Evolutionary conservation across 2,888 invertebrate species (phyloP).

Genomic region (Caenorhabditis zanzibari): DNA sequence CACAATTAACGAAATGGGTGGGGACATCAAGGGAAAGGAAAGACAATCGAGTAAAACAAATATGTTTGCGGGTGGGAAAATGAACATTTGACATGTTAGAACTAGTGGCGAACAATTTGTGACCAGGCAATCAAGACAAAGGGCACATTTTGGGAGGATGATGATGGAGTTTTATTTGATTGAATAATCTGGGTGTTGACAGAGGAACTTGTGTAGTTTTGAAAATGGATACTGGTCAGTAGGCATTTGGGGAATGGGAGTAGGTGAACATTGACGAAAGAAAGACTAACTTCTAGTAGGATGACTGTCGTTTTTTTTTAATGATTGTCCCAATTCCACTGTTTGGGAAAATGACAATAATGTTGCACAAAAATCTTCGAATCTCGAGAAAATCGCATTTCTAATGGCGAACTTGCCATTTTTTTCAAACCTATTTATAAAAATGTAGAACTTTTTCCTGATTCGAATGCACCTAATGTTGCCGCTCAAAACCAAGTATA

Average conservation of each 20-base stretch:
- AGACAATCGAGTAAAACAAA: constrained; percentile 63
- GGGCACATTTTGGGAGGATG: constrained; percentile 3
- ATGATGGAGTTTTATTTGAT: constrained; percentile 2
- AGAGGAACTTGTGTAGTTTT: neutral
- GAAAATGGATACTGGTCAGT: neutral
- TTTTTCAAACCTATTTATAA: no score
- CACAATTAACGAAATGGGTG: constrained; percentile 61
- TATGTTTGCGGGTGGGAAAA: constrained; percentile 44
- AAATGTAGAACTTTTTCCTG: no score
- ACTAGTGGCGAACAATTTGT: constrained; percentile 40
- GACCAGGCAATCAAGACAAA: constrained; percentile 30
- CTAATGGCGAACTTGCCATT: no score
- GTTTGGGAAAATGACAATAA: no score
- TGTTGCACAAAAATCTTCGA: no score
- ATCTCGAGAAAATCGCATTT: no score
- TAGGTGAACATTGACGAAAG: no score
- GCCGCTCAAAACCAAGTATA: no score
- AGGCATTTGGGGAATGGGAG: no score
- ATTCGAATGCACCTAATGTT: no score
- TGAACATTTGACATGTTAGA: constrained; percentile 51
- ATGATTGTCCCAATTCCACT: no score
- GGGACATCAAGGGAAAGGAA: neutral
- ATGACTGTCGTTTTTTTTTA: no score
- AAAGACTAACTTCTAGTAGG: neutral
- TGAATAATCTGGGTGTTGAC: constrained; percentile 1